These are phyloP conservation scores for Scleropages formosus DNA, from an alignment of 2,797 vertebrate species.

Conservation along the genomic window DNA sequence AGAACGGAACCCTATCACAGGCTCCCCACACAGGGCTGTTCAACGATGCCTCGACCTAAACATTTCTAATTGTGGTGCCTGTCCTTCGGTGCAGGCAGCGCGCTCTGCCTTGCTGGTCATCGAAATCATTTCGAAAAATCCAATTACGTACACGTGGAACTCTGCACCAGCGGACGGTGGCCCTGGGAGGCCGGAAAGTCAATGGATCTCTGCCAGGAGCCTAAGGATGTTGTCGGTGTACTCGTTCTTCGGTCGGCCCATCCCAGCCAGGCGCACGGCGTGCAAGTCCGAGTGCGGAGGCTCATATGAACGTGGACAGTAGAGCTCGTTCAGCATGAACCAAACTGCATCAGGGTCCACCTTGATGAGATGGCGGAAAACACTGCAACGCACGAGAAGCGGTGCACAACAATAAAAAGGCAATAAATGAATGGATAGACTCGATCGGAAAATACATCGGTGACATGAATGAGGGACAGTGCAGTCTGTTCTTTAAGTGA, in stretches of 20 bases:
- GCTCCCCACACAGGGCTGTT: not conserved
- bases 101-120: not conserved
- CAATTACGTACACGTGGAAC: conserved; percentile 1
- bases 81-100: not conserved
- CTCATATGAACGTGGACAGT: conserved; percentile 65
- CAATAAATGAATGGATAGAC: no score
- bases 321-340: conserved; percentile 78
- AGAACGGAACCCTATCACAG: not conserved
- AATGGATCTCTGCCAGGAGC: conserved; percentile 63
- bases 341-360: conserved; percentile 82
- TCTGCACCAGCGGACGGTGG: not conserved
- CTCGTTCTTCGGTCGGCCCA: conserved; percentile 59
- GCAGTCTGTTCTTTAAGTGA: no score
- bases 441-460: no score
- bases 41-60: not conserved
- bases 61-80: conserved; percentile 6
- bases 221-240: conserved; percentile 72
- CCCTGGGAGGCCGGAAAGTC: not conserved
- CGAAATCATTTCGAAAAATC: conserved; percentile 17
- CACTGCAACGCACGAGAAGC: conserved; percentile 58
- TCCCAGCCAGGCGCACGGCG: conserved; percentile 60
- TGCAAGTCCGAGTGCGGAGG: conserved; percentile 71
- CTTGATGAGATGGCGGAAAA: conserved; percentile 79
- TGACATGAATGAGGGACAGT: no score
- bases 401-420: not conserved